Evolutionary conservation across 2,113 vertebrate genomes (phyloP).

Genomic region (Rhineura floridana): DNA sequence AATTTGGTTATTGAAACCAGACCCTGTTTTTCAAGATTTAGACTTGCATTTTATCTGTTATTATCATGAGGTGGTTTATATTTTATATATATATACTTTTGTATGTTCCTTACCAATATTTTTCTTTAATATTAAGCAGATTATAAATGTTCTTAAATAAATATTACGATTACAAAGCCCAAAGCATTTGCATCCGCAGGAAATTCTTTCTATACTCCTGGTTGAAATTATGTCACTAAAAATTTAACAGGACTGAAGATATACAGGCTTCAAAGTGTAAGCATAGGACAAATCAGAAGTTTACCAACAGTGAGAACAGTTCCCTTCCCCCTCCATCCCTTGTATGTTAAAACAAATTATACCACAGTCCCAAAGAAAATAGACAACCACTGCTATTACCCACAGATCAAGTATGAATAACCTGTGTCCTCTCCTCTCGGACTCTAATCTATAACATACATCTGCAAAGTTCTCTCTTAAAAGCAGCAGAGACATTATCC

Average conservation of each 20-base stretch:
- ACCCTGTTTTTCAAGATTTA: too few relatives aligned
- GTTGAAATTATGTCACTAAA: neutral
- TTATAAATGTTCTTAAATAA: too few relatives aligned
- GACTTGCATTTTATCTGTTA: too few relatives aligned
- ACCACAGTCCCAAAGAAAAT: neutral
- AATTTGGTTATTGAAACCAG: too few relatives aligned
- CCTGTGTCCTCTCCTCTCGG: neutral
- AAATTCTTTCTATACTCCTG: neutral
- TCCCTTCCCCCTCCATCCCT: neutral
- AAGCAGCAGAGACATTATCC: neutral
- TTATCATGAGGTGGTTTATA: too few relatives aligned
- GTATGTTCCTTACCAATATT: too few relatives aligned
- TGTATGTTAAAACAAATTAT: neutral
- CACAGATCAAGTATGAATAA: neutral
- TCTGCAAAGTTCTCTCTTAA: neutral
- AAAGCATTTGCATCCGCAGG: neutral
- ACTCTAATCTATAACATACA: neutral
- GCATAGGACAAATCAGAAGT: neutral
- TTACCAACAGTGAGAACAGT: neutral
- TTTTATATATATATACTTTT: too few relatives aligned
- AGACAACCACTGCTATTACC: neutral
- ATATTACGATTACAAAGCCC: neutral
- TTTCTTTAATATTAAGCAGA: too few relatives aligned
- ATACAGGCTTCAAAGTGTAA: neutral
- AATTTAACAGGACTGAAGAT: neutral